Percentiles rank a stretch among this genome's conserved stretches.
phyloP scores from a whole-genome alignment of 2,113 vertebrate genomes.

The Pelodiscus sinensis region DNA sequence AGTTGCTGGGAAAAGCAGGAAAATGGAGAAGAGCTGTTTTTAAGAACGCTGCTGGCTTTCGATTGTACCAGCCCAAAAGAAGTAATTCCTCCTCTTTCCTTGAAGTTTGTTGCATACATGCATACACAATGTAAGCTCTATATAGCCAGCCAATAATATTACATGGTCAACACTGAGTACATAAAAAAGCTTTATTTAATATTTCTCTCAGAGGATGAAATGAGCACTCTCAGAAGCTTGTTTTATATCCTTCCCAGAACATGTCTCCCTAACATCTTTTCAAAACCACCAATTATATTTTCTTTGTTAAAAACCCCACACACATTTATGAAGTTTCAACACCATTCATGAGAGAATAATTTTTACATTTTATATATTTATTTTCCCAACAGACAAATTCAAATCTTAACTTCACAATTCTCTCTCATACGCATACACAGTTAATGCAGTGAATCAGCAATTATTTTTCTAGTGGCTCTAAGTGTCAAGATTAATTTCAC shows the following conservation, averaged over 20 bases:
- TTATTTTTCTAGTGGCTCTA: slow-evolving; percentile 88
- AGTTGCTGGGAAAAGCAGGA: background rate
- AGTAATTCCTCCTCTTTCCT: background rate
- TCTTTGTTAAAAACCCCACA: background rate
- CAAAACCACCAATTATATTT: background rate
- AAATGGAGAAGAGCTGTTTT: background rate
- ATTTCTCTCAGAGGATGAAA: background rate
- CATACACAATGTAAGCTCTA: background rate
- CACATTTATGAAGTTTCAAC: background rate
- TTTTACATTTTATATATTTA: slow-evolving; percentile 36
- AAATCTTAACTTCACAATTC: slow-evolving; percentile 63
- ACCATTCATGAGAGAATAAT: background rate
- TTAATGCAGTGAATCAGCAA: slow-evolving; percentile 88
- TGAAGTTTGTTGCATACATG: background rate
- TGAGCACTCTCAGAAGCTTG: background rate
- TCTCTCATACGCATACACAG: slow-evolving; percentile 69
- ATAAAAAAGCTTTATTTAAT: accelerated
- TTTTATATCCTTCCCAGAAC: accelerated
- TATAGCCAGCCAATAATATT: background rate
- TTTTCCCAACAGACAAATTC: slow-evolving; percentile 44
- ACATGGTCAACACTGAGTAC: background rate
- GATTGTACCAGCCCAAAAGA: background rate
- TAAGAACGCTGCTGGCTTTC: background rate
- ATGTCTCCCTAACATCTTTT: background rate
- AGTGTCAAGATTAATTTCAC: slow-evolving; percentile 93